Conservation (phyloP, 2,888 invertebrate genomes). For the Drosophila neotestacea region DNA sequence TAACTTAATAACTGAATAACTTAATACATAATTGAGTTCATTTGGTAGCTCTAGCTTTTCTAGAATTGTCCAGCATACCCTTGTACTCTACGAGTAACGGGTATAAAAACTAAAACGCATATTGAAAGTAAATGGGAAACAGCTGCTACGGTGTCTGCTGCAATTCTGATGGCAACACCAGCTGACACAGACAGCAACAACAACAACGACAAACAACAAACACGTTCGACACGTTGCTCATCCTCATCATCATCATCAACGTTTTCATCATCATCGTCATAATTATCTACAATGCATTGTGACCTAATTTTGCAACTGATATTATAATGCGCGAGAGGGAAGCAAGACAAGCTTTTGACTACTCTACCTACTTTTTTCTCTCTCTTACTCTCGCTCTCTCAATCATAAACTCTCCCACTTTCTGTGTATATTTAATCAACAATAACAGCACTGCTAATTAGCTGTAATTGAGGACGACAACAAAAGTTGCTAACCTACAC, state of each 20-base stretch:
- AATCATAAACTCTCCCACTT: conserved; percentile 19
- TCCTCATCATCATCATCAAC: conserved; percentile 23
- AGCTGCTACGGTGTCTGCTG: conserved; percentile 59
- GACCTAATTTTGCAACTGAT: conserved; percentile 78
- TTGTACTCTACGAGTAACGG: not conserved
- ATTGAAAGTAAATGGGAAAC: conserved; percentile 77
- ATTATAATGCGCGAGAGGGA: conserved; percentile 48
- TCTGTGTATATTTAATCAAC: conserved; percentile 61
- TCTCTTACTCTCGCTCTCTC: conserved; percentile 5
- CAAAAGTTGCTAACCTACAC: conserved; percentile 34
- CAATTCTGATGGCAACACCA: conserved; percentile 25
- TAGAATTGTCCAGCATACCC: too few relatives aligned
- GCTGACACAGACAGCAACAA: conserved; percentile 21
- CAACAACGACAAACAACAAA: conserved; percentile 43
- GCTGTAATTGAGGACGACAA: conserved; percentile 69
- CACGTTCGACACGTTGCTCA: conserved; percentile 77
- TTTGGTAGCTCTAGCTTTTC: too few relatives aligned
- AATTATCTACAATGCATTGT: conserved; percentile 54
- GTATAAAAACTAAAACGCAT: conserved; percentile 41
- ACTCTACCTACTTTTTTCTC: not conserved
- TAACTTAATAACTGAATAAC: too few relatives aligned
- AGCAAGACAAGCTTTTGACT: conserved; percentile 8
- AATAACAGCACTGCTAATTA: conserved; percentile 69
- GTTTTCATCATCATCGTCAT: conserved; percentile 28
- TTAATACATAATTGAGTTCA: too few relatives aligned